Evolutionary conservation across 2,888 invertebrate genomes (phyloP).

Genomic region (Tetropium fuscum): DNA sequence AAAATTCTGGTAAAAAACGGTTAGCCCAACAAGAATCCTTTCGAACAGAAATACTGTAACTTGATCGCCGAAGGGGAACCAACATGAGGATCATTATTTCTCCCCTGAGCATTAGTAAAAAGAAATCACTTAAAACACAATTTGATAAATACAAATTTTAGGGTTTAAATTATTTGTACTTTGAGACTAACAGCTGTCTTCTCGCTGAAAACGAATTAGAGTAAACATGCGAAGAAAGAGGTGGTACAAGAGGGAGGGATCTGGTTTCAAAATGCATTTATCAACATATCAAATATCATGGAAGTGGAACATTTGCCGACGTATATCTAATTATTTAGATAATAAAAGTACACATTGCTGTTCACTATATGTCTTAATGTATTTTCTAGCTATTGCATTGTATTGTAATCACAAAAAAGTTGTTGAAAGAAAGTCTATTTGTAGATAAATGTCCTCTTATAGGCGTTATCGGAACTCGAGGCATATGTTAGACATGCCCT

Average conservation of each 20-base stretch:
- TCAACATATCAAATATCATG: neutral
- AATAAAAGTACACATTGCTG: neutral
- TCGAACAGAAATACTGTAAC: neutral
- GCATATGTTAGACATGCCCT: too few species aligned
- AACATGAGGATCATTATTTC: constrained; percentile 7
- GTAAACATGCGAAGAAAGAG: constrained; percentile 8
- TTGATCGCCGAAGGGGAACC: constrained; percentile 6
- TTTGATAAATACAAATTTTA: constrained; percentile 23
- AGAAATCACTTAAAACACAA: constrained; percentile 11
- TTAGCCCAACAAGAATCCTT: too few species aligned
- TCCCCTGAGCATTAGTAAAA: constrained; percentile 13
- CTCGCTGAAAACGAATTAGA: constrained; percentile 8
- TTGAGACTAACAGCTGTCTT: constrained; percentile 7
- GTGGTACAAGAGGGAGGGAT: neutral
- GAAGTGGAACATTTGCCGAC: neutral
- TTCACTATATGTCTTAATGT: too few species aligned
- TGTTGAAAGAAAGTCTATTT: too few species aligned
- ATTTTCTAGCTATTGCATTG: too few species aligned
- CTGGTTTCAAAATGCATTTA: neutral
- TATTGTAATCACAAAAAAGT: too few species aligned
- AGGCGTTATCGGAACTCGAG: too few species aligned
- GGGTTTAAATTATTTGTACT: constrained; percentile 19
- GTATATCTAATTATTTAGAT: neutral
- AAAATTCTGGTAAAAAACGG: too few species aligned
- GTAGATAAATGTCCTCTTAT: too few species aligned